A percentile compares a stretch with the other conserved stretches of the same genome.
These are phyloP conservation scores for Enteromius argenteus DNA, from an alignment of 2,797 vertebrate species.

Conservation along the genomic window DNA sequence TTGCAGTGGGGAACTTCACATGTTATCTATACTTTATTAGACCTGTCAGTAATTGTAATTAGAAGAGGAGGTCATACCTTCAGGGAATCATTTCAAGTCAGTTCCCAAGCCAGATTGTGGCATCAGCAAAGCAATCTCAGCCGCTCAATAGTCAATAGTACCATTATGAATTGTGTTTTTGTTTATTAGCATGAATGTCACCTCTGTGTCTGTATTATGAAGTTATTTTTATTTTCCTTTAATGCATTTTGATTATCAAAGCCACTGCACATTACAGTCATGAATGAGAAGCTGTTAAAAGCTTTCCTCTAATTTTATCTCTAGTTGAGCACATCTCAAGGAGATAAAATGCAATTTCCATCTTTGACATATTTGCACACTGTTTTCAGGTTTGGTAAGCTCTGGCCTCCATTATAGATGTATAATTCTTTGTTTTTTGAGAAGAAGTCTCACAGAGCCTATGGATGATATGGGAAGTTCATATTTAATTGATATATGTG, in stretches of 20 bases:
- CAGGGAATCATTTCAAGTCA: constrained; percentile 37
- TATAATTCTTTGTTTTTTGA: neutral
- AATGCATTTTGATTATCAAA: neutral
- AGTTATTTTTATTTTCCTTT: neutral
- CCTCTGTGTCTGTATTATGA: neutral
- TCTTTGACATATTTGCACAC: neutral
- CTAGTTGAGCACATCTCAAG: neutral
- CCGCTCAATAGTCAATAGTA: neutral
- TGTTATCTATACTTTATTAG: constrained; percentile 82
- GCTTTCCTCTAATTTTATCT: neutral
- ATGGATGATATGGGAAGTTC: neutral
- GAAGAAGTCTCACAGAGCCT: neutral
- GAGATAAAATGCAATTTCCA: no score
- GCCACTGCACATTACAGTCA: neutral
- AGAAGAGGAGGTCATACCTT: constrained; percentile 65
- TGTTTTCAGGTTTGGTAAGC: neutral
- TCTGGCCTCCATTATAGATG: neutral
- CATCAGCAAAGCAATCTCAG: neutral
- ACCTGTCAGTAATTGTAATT: constrained; percentile 78
- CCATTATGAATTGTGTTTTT: neutral
- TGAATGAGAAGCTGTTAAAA: neutral
- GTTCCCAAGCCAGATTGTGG: neutral
- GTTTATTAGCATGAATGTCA: neutral
- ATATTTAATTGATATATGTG: constrained; percentile 10
- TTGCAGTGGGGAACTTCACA: constrained; percentile 62